A percentile compares a stretch with the other conserved stretches of the same genome.
These are phyloP conservation scores for Chunga burmeisteri DNA, from an alignment of 2,113 vertebrate species.

Conservation along the genomic window DNA sequence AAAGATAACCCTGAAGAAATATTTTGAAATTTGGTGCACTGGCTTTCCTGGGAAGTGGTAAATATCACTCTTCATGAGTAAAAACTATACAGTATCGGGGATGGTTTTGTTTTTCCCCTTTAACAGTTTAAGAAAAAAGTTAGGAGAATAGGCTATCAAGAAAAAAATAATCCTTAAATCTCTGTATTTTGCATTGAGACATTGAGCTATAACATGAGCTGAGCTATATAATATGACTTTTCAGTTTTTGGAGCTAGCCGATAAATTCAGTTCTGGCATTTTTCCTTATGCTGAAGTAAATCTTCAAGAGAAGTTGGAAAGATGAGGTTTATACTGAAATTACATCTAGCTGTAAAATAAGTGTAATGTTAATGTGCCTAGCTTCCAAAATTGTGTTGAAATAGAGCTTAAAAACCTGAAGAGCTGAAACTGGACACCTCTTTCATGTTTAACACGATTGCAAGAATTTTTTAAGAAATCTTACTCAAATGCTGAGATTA, in stretches of 20 bases:
- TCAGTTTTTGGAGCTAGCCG: not conserved
- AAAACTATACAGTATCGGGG: not conserved
- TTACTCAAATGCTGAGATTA: not conserved
- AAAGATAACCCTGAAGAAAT: not conserved
- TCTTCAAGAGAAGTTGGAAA: not conserved
- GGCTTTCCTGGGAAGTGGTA: not conserved
- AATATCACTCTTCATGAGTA: not conserved
- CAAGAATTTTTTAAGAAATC: not conserved
- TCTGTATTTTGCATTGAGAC: not conserved
- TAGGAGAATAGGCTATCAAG: not conserved
- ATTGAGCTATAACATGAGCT: not conserved
- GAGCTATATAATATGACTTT: not conserved
- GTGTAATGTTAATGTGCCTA: not conserved
- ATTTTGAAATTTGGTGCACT: not conserved
- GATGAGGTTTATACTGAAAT: not conserved
- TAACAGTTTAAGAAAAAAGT: not conserved
- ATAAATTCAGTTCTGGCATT: not conserved
- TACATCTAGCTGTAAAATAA: not conserved
- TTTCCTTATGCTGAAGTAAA: not conserved
- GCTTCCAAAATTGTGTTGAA: not conserved
- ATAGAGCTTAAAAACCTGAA: not conserved
- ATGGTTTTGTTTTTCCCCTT: not conserved
- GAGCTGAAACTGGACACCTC: not conserved
- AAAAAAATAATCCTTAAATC: not conserved
- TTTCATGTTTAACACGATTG: not conserved